Evolutionary conservation across 1,140 invertebrate genomes (phyloP).

Genomic region (Dryas iulia): DNA sequence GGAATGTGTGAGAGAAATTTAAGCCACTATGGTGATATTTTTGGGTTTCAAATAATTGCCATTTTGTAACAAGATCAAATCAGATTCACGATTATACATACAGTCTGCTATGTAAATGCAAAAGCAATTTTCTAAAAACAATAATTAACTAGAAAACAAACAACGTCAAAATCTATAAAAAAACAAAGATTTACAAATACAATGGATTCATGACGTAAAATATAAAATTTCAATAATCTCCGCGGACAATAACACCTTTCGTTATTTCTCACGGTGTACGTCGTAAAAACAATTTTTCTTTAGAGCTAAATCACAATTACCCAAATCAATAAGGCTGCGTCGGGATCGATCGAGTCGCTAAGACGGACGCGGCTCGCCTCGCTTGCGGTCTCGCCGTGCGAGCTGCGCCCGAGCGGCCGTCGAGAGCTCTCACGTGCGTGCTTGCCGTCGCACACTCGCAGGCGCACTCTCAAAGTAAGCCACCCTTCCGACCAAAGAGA

Average conservation of each 20-base stretch:
- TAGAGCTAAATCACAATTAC: constrained; percentile 63
- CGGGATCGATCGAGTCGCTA: constrained; percentile 22
- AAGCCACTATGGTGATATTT: constrained; percentile 22
- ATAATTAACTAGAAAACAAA: constrained; percentile 57
- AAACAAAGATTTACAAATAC: constrained; percentile 54
- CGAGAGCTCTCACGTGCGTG: constrained; percentile 19
- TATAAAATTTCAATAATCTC: constrained; percentile 6
- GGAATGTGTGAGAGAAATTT: constrained; percentile 30
- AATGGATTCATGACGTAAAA: constrained; percentile 56
- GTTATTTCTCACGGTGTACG: not conserved
- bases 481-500: constrained; percentile 91
- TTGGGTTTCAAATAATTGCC: not conserved
- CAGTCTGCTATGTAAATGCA: constrained; percentile 66
- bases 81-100: constrained; percentile 19
- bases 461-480: constrained; percentile 81
- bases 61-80: constrained; percentile 22
- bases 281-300: constrained; percentile 39
- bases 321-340: constrained; percentile 38
- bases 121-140: constrained; percentile 45
- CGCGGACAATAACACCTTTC: constrained; percentile 18
- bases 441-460: constrained; percentile 5
- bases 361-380: constrained; percentile 29
- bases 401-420: constrained; percentile 29
- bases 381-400: constrained; percentile 17
- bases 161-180: constrained; percentile 59